A percentile compares a stretch with the other conserved stretches of the same genome.
Conservation (phyloP, 2,888 invertebrate species). For the Acheta domesticus region DNA sequence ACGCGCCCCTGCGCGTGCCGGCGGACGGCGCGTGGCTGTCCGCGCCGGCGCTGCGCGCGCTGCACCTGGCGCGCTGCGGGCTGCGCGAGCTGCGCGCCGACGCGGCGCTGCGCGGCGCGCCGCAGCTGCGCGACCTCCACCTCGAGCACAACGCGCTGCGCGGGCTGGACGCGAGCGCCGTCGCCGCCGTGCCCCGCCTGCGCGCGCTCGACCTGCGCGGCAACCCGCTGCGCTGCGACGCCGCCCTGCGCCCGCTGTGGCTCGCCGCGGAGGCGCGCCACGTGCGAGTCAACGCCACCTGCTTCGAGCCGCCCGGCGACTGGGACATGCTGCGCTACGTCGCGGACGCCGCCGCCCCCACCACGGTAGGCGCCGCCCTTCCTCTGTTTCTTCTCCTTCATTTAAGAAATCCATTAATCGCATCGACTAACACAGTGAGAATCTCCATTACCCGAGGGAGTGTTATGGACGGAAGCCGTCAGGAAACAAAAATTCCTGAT, state of each 20-base stretch:
- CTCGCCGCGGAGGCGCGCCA: background rate
- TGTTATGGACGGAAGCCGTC: no score
- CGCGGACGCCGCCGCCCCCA: no score
- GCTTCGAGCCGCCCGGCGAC: background rate
- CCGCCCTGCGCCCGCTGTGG: background rate
- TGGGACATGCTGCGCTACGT: background rate
- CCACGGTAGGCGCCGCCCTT: no score
- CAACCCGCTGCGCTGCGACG: background rate
- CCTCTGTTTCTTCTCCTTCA: no score
- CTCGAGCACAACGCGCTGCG: background rate
- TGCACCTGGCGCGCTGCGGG: background rate
- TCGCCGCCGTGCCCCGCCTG: background rate
- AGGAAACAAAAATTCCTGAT: no score
- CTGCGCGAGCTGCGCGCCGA: background rate
- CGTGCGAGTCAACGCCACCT: background rate
- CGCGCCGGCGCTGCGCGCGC: background rate
- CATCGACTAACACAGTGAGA: no score
- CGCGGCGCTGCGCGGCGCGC: background rate
- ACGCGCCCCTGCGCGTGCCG: background rate
- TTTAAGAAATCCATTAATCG: no score
- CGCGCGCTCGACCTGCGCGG: background rate
- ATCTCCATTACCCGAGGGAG: no score
- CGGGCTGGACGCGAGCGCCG: background rate
- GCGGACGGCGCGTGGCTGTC: background rate
- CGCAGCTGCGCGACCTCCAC: background rate